Base-by-base conservation (phyloP, 64 coral and sea anemone genomes). In the Astreopora myriophthalma region DNA sequence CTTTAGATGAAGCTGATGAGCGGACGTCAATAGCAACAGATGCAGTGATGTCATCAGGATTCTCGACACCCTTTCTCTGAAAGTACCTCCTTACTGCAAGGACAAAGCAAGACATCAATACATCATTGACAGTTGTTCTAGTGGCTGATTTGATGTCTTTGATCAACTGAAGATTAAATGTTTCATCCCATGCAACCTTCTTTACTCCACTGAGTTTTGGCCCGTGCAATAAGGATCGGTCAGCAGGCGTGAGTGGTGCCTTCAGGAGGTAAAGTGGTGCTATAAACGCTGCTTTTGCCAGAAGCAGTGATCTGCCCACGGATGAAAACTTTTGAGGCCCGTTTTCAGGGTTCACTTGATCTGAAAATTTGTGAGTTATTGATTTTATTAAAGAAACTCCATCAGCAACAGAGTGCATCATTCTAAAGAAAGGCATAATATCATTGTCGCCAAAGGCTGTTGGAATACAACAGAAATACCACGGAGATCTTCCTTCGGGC, bases 91-190 rank as follows among this genome's bases (percentile, higher is more conserved):
- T 78, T 35, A 99, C 66, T 55, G 94, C 94, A 34, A 67, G 86
- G 7, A 90, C 71, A 6, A 99, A 65, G 25, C 94, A 96, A 13
- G 94, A 70, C 75, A 96, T 92, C 23, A 99, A 51, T 2, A 99
- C 91, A 80, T 99, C 97, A 76, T 99, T 99, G 3, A 99, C 87
- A 11, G 97, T 99, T 17, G 97, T 93, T 7, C 87, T 91, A 64
- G 97, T 96, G 17, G 52, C 69, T 33, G 40, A 78, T 38, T 96
- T 99, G 13, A 99, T 96, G 63, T 89, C 26, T 49, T 99, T 99
- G 13, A 99, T 77, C 1, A 93, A 19, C 19, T 96, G 51, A 9
- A 99, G 69, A 23, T 93, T 90, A 23, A 87, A 83, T 22, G 87
- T 80, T 65, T 93, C 46, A 34, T 91, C 80, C 97, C 94, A 99